phyloP scores from a whole-genome alignment of 2,113 vertebrate genomes.

The Archocentrus centrarchus region DNA sequence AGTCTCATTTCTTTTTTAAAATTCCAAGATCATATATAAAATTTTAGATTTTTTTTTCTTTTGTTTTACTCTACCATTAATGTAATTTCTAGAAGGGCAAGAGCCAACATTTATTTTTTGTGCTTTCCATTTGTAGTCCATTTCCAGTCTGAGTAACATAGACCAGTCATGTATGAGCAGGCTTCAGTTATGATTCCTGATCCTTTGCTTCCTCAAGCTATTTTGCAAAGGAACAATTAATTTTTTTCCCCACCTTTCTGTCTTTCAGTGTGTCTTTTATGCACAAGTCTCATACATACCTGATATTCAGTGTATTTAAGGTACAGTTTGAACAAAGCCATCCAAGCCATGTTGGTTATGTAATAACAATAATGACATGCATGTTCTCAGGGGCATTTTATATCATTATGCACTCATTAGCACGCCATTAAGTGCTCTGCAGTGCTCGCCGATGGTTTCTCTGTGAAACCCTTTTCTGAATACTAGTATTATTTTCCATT shows the following conservation, averaged over 20 bases:
- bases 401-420: constrained; percentile 48
- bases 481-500: constrained; percentile 12
- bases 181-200: neutral
- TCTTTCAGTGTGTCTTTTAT: neutral
- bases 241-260: neutral
- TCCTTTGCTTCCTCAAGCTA: neutral
- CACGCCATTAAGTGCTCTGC: constrained; percentile 4
- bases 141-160: neutral
- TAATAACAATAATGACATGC: constrained; percentile 45
- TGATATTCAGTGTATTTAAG: neutral
- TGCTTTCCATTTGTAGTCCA: neutral
- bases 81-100: neutral
- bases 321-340: neutral
- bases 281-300: neutral
- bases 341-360: constrained; percentile 19
- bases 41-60: neutral
- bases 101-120: neutral
- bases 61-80: neutral
- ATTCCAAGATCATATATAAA: neutral
- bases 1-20: neutral
- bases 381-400: constrained; percentile 30
- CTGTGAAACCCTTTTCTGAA: neutral
- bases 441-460: neutral
- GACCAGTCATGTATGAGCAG: neutral
- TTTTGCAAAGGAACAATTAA: neutral